These are phyloP conservation scores for Pseudomyrmex concolor DNA, from an alignment of 1,140 invertebrate species.

Conservation along the genomic window DNA sequence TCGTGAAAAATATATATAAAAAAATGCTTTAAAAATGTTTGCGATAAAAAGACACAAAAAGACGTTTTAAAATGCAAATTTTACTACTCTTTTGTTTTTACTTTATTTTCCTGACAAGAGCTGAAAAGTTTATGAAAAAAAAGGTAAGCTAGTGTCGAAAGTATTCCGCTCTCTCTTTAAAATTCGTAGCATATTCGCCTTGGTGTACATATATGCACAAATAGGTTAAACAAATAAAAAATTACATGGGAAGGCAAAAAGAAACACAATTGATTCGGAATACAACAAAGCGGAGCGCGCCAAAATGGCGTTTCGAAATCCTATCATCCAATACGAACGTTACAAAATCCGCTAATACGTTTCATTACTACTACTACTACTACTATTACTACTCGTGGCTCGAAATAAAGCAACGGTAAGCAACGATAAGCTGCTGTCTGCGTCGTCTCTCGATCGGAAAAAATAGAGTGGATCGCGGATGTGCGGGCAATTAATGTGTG, in stretches of 20 bases:
- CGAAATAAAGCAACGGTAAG: slow-evolving; percentile 34
- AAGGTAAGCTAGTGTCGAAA: not conserved
- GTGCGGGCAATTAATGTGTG: not conserved
- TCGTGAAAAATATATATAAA: not conserved
- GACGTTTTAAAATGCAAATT: not conserved
- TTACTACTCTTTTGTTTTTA: not conserved
- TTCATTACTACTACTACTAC: slow-evolving; percentile 2
- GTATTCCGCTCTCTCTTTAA: not conserved
- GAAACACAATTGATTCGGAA: slow-evolving; percentile 7
- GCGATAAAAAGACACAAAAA: slow-evolving; percentile 7
- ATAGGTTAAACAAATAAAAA: slow-evolving; percentile 5
- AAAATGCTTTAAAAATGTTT: not conserved
- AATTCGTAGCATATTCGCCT: not conserved
- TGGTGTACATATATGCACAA: not conserved
- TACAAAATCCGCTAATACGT: slow-evolving; percentile 42
- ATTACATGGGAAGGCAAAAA: not conserved
- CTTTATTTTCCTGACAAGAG: slow-evolving; percentile 22
- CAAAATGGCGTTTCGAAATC: slow-evolving; percentile 28
- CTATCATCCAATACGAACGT: slow-evolving; percentile 12
- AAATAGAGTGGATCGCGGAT: slow-evolving; percentile 20
- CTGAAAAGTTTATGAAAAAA: not conserved
- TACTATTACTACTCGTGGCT: not conserved
- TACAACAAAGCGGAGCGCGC: not conserved
- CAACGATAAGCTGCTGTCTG: slow-evolving; percentile 39
- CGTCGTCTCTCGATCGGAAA: slow-evolving; percentile 1